Evolutionary conservation across 2,113 vertebrate genomes (phyloP), one percentile per base, ranked within the genome.

Genomic region (Taxidea taxus): DNA sequence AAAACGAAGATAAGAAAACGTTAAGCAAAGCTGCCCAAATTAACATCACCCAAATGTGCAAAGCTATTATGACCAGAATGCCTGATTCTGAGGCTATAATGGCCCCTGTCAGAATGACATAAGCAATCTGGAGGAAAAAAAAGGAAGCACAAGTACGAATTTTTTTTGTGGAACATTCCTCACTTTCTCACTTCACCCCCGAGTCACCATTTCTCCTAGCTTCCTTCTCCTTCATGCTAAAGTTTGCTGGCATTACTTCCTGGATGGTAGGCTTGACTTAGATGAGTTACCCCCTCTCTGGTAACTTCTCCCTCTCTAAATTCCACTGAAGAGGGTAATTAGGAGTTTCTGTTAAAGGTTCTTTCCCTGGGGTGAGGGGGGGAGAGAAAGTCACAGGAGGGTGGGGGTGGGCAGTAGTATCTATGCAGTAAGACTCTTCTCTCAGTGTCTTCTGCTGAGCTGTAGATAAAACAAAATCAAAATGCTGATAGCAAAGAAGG

Each of bases 401-500:
- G 1, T 11, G 18, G 51, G 13, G 4, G 27, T 42, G 7, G 20
- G 25, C 90, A 88, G 44, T 94, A 87, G 2, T 1, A 37, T 34
- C 62, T n/a, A 39, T 31, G 25, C 11, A 81, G 18, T 3, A 14
- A 34, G 60, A 34, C 42, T 56, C 68, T 90, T 70, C 78, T 20
- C 70, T 66, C 21, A 2, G 68, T 20, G 6, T 44, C 58, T 49
- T 94, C 64, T 9, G 49, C 64, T 66, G 62, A 66, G 14, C 62
- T 34, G 14, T 34, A 66, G 14, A n/a, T 23, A 56, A 60, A 93
- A 51, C 15, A 58, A 97, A 97, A 90, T 87, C 85, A 90, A 87
- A 92, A 82, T 49, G 66, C 87, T 81, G 49, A 77, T 60, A 42
- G 86, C 54, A 58, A 92, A 87, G 89, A 83, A 84, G 42, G 77